phyloP scores from a whole-genome alignment of 2,888 invertebrate genomes.

The Platycheirus albimanus region DNA sequence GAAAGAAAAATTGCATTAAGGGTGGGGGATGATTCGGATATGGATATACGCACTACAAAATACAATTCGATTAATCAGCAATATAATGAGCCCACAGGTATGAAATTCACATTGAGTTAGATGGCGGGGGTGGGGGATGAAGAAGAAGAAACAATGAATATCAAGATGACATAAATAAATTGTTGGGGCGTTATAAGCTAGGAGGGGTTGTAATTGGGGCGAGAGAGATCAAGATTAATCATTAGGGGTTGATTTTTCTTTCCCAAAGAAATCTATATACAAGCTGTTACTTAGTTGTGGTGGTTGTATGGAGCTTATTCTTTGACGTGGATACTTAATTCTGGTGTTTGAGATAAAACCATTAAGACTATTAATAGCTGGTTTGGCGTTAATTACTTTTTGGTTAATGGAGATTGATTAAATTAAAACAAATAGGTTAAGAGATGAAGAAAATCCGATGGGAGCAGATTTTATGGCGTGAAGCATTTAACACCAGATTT shows the following conservation, averaged over 20 bases:
- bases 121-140: background rate
- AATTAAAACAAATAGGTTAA: slow-evolving; percentile 9
- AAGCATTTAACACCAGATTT: too few relatives aligned
- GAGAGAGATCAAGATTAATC: background rate
- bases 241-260: slow-evolving; percentile 18
- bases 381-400: slow-evolving; percentile 21
- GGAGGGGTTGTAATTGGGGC: background rate
- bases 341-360: slow-evolving; percentile 17
- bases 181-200: background rate
- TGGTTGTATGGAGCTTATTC: background rate
- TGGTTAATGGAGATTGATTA: slow-evolving; percentile 32
- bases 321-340: slow-evolving; percentile 31
- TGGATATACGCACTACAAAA: background rate
- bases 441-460: too few relatives aligned
- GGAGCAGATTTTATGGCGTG: too few relatives aligned
- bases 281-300: background rate
- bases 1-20: slow-evolving; percentile 14
- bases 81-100: slow-evolving; percentile 42
- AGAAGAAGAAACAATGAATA: slow-evolving; percentile 22
- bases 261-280: slow-evolving; percentile 2
- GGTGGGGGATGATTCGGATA: background rate
- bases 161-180: slow-evolving; percentile 47
- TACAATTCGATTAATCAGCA: slow-evolving; percentile 45
- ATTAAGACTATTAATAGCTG: slow-evolving; percentile 40
- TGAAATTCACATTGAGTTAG: too few relatives aligned